phyloP scores from a whole-genome alignment of 2,797 vertebrate species.

The Botia kubotai region DNA sequence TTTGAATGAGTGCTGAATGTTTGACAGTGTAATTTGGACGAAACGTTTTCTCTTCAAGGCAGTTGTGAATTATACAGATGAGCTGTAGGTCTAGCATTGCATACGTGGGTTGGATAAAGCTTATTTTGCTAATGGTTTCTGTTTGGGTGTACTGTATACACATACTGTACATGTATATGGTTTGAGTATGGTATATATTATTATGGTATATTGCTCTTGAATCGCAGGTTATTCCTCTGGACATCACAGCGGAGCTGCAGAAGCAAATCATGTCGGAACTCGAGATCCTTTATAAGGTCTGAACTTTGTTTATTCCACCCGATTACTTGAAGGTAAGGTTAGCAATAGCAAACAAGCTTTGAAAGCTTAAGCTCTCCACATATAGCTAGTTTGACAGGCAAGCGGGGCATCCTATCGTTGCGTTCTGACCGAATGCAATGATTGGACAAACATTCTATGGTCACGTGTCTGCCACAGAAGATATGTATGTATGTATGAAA shows the following conservation, averaged over 20 bases:
- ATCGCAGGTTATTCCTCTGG: constrained; percentile 93
- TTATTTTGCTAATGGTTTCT: not conserved
- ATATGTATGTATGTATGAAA: not conserved
- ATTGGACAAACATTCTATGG: too few relatives aligned
- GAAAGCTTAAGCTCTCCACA: too few relatives aligned
- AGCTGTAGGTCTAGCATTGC: not conserved
- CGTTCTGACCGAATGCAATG: not conserved
- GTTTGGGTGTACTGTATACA: not conserved
- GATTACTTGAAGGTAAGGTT: not conserved
- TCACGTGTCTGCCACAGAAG: too few relatives aligned
- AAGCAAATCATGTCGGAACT: constrained; percentile 99
- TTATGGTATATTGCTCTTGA: not conserved
- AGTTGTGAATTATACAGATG: not conserved
- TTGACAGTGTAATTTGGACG: not conserved
- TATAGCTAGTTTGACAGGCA: too few relatives aligned
- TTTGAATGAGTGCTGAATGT: not conserved
- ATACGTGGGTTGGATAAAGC: not conserved
- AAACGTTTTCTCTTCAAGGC: not conserved
- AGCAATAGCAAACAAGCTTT: too few relatives aligned
- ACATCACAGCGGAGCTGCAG: constrained; percentile 96
- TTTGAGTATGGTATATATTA: too few relatives aligned
- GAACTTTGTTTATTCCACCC: not conserved
- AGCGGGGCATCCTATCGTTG: too few relatives aligned
- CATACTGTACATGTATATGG: not conserved
- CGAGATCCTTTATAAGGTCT: constrained; percentile 98